Base-by-base conservation (phyloP, 1,140 invertebrate species). In the Drosophila carrolli region DNA sequence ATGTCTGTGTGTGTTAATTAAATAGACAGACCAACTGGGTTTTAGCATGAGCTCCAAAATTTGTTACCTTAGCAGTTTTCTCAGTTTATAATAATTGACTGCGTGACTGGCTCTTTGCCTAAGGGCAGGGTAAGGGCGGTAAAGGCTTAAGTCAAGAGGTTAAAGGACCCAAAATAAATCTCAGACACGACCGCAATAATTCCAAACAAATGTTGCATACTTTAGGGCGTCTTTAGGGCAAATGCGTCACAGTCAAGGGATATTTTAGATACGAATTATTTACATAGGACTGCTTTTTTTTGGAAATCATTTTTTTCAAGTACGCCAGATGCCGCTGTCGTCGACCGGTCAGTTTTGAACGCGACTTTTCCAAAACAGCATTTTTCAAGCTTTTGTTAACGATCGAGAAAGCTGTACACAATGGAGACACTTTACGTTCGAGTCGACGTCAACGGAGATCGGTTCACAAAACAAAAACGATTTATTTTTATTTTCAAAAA, bases 61-160 rank as follows among this genome's bases (percentile, higher is more conserved):
- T 78, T 77, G 57, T 61, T 71, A 79, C 73, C 83, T 74, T 78
- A 40, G 81, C 68, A 50, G 37, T 72, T 89, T 76, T 86, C 76
- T 77, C 72, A 79, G 76, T 67, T 89, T 86, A 77, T 59, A 82
- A 74, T 86, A 86, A 89, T 86, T 86, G 88, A 81, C 77, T 65
- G 81, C 44, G 60, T 81, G 78, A 61, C 55, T 47, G 53, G 41
- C 35, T 58, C 27, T 41, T 35, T 14, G 50, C 41, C 16, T 10
- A 11, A 23, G 40, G 44, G 41, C 32, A n/a, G 27, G 29, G 16
- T 16, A 16, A 16, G 1, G 16, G 16, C 40, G 43, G 13, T 60
- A 47, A 65, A 60, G 78, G 63, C 55, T 81, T 75, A 32, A 29
- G 47, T 13, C 23, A 57, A 37, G 38, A 44, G 65, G 14, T 43